These are phyloP conservation scores for Andrena praecox DNA, from an alignment of 2,888 invertebrate species.

Conservation along the genomic window DNA sequence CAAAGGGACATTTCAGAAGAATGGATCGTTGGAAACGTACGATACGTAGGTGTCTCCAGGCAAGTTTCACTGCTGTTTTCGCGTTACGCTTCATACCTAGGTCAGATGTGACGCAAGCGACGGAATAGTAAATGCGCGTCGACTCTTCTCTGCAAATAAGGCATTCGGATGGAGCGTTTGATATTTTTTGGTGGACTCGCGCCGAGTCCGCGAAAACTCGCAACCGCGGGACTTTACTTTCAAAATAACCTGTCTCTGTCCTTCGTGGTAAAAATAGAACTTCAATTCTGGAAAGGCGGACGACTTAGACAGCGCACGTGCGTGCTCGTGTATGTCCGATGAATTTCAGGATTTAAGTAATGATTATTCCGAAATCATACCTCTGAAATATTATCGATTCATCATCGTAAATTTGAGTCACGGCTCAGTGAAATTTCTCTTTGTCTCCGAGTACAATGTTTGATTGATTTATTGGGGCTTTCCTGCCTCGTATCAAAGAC, in stretches of 20 bases:
- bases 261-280: conserved; percentile 5
- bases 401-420: conserved; percentile 6
- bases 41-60: conserved; percentile 21
- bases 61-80: conserved; percentile 24
- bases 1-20: not conserved
- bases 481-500: not conserved
- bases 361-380: not conserved
- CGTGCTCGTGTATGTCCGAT: too few relatives aligned
- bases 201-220: not conserved
- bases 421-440: conserved; percentile 10
- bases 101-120: conserved; percentile 30
- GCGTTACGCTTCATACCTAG: conserved; percentile 1
- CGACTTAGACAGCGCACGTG: not conserved
- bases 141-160: conserved; percentile 14
- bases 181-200: not conserved
- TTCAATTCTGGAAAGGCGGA: not conserved
- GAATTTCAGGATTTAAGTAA: not conserved
- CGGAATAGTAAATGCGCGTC: conserved; percentile 8
- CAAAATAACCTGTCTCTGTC: not conserved
- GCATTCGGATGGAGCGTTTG: not conserved
- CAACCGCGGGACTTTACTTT: not conserved
- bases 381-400: not conserved
- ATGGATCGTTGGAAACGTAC: not conserved
- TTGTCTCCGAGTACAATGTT: conserved; percentile 14
- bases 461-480: conserved; percentile 30